phyloP scores from a whole-genome alignment of 1,140 invertebrate species.

The Grapholita molesta region DNA sequence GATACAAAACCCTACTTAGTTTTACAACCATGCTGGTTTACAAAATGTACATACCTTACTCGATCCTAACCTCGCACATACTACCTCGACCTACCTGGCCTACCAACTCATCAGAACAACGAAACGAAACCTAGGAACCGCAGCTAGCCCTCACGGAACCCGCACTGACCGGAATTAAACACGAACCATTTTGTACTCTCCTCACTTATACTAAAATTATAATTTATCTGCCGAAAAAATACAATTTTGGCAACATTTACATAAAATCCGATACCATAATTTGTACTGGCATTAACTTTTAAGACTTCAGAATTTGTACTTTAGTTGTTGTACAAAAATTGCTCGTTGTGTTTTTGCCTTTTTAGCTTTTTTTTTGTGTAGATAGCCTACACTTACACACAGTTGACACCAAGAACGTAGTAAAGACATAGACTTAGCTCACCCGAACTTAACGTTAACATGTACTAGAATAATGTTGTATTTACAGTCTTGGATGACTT shows the following conservation, averaged over 20 bases:
- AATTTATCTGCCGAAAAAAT: constrained; percentile 64
- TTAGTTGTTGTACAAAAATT: constrained; percentile 67
- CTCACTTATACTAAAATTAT: constrained; percentile 61
- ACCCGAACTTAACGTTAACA: constrained; percentile 46
- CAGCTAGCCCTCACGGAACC: constrained; percentile 57
- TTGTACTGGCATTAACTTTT: constrained; percentile 38
- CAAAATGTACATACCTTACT: constrained; percentile 40
- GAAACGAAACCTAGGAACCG: constrained; percentile 29
- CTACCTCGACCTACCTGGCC: constrained; percentile 30
- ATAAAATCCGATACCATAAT: constrained; percentile 65
- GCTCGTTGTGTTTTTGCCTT: constrained; percentile 54
- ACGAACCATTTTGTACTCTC: constrained; percentile 57
- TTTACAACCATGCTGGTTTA: constrained; percentile 78
- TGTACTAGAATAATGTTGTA: constrained; percentile 43
- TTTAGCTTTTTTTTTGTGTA: constrained; percentile 38
- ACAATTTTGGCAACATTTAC: constrained; percentile 75
- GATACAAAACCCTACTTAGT: constrained; percentile 78
- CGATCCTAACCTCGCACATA: constrained; percentile 30
- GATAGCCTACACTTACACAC: constrained; percentile 42
- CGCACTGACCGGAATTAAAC: constrained; percentile 21
- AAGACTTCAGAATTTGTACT: constrained; percentile 73
- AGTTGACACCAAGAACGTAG: constrained; percentile 51
- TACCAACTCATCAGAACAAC: constrained; percentile 19
- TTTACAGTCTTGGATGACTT: constrained; percentile 47
- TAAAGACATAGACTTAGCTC: constrained; percentile 53